phyloP scores from a whole-genome alignment of 2,888 invertebrate species.

The Caradrina kadenii region DNA sequence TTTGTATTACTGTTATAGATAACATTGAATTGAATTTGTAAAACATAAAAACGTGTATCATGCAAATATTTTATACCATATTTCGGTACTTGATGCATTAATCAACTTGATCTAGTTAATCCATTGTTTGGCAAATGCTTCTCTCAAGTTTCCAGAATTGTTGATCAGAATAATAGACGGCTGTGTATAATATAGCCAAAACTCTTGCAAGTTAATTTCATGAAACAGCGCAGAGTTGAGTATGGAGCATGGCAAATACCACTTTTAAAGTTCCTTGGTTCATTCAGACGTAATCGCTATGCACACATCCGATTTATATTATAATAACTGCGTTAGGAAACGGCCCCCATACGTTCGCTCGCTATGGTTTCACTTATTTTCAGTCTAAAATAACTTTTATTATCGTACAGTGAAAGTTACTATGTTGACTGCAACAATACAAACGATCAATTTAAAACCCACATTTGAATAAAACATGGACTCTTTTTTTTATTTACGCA shows the following conservation, averaged over 20 bases:
- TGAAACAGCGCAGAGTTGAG: not conserved
- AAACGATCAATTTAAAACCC: conserved; percentile 43
- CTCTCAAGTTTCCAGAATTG: not conserved
- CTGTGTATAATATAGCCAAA: not conserved
- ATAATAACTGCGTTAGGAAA: conserved; percentile 70
- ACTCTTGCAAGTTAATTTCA: conserved; percentile 25
- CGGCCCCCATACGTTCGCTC: conserved; percentile 68
- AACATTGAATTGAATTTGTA: not conserved
- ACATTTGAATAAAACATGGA: conserved; percentile 40
- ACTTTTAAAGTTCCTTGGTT: conserved; percentile 42
- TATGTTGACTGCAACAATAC: conserved; percentile 37
- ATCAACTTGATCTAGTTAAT: not conserved
- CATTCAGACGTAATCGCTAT: conserved; percentile 66
- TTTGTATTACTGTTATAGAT: no score
- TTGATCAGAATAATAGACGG: not conserved
- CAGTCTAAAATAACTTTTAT: conserved; percentile 44
- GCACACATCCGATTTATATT: conserved; percentile 75
- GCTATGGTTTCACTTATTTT: conserved; percentile 59
- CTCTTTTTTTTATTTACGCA: conserved; percentile 17
- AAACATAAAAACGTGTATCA: not conserved
- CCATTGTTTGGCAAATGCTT: not conserved
- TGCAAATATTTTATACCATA: not conserved
- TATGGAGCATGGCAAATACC: conserved; percentile 16
- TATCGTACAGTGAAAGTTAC: conserved; percentile 43
- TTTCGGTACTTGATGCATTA: not conserved